A percentile compares a stretch with the other conserved stretches of the same genome.
Conservation (phyloP, 1,140 invertebrate genomes). For the Leucophenga varia region DNA sequence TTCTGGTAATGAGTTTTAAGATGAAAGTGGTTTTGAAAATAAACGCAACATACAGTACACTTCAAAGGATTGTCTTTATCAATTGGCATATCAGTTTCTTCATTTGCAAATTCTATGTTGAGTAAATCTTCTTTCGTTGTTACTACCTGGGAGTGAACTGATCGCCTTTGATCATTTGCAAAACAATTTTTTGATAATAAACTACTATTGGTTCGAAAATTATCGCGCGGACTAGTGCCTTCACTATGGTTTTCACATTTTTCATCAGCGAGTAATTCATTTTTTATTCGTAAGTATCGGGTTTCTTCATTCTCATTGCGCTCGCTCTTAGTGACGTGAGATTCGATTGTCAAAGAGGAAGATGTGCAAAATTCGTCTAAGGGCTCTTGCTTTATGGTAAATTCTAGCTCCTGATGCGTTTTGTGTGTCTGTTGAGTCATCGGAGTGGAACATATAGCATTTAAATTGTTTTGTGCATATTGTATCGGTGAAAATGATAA, state of each 20-base stretch:
- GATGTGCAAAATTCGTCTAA: conserved; percentile 33
- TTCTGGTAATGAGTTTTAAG: conserved; percentile 95
- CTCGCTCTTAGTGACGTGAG: conserved; percentile 9
- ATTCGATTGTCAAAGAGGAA: no score
- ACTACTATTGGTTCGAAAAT: no score
- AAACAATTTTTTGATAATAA: conserved; percentile 1
- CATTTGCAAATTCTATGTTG: conserved; percentile 6
- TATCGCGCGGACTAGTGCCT: no score
- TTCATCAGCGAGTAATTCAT: conserved; percentile 35
- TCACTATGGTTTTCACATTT: neutral
- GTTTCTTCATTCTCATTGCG: conserved; percentile 32
- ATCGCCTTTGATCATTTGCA: neutral
- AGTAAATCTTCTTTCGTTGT: conserved; percentile 5
- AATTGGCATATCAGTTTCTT: conserved; percentile 77
- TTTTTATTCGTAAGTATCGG: conserved; percentile 39
- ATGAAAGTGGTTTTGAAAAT: conserved; percentile 94
- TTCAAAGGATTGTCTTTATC: conserved; percentile 73
- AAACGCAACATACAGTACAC: conserved; percentile 89
- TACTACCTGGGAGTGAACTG: conserved; percentile 13
- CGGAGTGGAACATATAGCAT: no score
- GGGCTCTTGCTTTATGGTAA: conserved; percentile 42
- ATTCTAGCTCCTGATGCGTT: neutral
- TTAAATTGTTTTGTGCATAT: no score
- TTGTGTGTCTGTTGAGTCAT: neutral
- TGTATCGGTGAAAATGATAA: no score